Evolutionary conservation across 2,797 vertebrate genomes (phyloP), one percentile per base, ranked within the genome.

Genomic region (Sitta carolinensis): DNA sequence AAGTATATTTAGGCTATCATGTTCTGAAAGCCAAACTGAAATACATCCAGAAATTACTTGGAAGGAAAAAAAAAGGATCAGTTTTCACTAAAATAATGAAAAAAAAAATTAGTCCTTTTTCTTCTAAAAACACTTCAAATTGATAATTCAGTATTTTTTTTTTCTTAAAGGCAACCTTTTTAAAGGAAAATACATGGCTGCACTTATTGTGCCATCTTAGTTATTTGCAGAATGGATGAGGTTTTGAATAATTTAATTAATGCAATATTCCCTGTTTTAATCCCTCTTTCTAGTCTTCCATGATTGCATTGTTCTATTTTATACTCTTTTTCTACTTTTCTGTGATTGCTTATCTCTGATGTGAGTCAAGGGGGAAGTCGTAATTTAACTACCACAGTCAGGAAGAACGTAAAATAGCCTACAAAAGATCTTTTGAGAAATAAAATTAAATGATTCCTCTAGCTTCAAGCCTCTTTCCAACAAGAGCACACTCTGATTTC

Each of bases 371-470:
- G 34, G 38, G 45, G 42, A 73, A 86, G 47, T 22, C 5, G 1
- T 78, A 93, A 96, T 83, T 86, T 95, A 89, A 91, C 64, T 90
- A 92, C 34, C 40, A 84, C 38, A 81, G 62, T 51, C 30, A 93
- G 47, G 26, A 80, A 85, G 86, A 93, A 69, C 2, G 12, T 70
- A 83, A 93, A 89, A 88, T 48, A 61, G 27, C 10, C 58, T 47
- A 89, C 68, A 92, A 92, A 92, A 61, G 54, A 80, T 84, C 69
- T 88, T 92, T 64, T 66, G 50, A 94, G 94, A 96, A 87, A 83
- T 74, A 80, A 89, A 96, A 89, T 89, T 3, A 95, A 94, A 89
- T 81, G 1, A 92, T 92, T 91, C 66, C 50, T 92, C 82, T 77
- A 54, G 73, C 67, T 95, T 95, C 58, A 93, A 95, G 80, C 69